Evolutionary conservation across 2,797 vertebrate genomes (phyloP).

Genomic region (Sternotherus odoratus): DNA sequence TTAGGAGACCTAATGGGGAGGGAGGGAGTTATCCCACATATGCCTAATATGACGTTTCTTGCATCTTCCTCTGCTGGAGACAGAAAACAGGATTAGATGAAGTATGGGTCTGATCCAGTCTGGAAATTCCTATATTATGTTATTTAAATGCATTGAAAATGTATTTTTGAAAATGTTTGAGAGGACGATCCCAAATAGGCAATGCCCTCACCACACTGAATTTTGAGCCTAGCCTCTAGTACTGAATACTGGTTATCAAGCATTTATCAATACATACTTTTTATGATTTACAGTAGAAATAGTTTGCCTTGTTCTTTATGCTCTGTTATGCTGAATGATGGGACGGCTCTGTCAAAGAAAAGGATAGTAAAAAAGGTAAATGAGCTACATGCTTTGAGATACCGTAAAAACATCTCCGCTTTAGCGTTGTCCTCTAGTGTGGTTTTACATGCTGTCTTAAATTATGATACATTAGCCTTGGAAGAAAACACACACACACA

Average conservation of each 20-base stretch:
- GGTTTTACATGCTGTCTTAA: constrained; percentile 76
- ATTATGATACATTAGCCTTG: constrained; percentile 80
- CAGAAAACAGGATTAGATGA: not conserved
- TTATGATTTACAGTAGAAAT: constrained; percentile 57
- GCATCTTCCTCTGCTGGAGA: not conserved
- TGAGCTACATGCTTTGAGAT: constrained; percentile 71
- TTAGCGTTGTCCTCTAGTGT: constrained; percentile 77
- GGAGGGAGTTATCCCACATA: not conserved
- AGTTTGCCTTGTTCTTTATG: constrained; percentile 58
- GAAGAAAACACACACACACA: constrained; percentile 76
- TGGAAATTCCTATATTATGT: not conserved
- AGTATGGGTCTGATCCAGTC: not conserved
- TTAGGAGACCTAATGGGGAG: not conserved
- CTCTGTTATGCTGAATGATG: constrained; percentile 61
- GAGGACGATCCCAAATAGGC: not conserved
- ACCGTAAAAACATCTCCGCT: constrained; percentile 73
- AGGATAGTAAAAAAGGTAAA: constrained; percentile 69
- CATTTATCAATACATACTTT: constrained; percentile 36
- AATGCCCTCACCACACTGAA: not conserved
- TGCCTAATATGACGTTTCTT: not conserved
- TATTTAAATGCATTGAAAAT: not conserved
- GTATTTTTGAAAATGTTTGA: not conserved
- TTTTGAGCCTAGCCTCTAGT: not conserved
- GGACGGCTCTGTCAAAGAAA: constrained; percentile 62
- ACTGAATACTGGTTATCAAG: constrained; percentile 30